Base-by-base conservation (phyloP, 64 coral and sea anemone species). In the Montipora efflorescens region DNA sequence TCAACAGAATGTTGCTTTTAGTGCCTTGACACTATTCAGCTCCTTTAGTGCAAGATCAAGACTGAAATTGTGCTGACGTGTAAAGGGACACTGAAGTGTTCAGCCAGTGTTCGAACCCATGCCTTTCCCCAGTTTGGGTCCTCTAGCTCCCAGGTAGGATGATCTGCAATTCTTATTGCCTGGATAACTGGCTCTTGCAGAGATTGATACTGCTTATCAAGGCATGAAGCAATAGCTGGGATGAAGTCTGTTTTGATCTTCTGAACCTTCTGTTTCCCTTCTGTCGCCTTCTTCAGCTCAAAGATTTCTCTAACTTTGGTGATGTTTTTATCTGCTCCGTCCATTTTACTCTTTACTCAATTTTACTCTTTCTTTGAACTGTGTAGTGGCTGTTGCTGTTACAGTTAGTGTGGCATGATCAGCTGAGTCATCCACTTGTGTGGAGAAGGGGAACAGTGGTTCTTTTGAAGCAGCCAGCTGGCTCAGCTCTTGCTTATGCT, bases 201-300 rank as follows among this genome's bases (percentile, higher is more conserved):
- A 73, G 69, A 73, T 25, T 73, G 69, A 73, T 73, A 73, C 69
- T n/a, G 19, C 69, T 73, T 73, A 73, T 73, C 69, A 28, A 73
- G 69, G 69, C 69, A 73, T 73, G 69, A 20, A 73, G 69, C 19
- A 73, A 73, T 73, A n/a, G 80, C 80, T 71, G 74, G 88, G 44
- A 90, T 90, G 77, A 90, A 76, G 67, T 70, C 88, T 80, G 78
- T 48, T 59, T 90, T 90, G 88, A 90, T 90, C 43, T 70, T 90
- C 77, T 69, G 11, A 70, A 90, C 69, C 43, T 90, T 43, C 88
- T 80, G 53, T 67, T 80, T 90, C 48, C 88, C 88, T 51, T 90
- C 76, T 80, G 51, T 79, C 70, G 81, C 88, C 51, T 90, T 90
- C 88, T 90, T 90, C 45, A 90, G 88, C 44, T 61, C 79, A 25